phyloP scores from a whole-genome alignment of 53 echinoderm and acorn worm genomes.

The Paracentrotus lividus region DNA sequence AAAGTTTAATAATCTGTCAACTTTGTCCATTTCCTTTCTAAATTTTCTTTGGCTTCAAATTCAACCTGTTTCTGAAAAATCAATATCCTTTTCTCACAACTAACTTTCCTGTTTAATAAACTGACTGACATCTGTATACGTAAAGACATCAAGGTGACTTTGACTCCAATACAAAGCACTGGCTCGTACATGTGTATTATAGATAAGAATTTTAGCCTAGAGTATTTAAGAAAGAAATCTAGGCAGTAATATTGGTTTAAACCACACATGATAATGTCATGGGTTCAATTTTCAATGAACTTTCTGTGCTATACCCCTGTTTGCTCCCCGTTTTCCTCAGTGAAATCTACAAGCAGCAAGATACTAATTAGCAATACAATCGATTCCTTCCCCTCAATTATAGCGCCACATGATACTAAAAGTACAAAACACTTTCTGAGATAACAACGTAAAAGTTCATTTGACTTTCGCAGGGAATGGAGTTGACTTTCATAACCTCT shows the following conservation, averaged over 20 bases:
- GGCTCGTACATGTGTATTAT: neutral
- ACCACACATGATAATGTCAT: neutral
- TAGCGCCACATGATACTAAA: conserved; percentile 9
- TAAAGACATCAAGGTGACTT: neutral
- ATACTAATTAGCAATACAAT: conserved; percentile 50
- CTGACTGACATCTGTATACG: neutral
- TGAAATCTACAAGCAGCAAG: neutral
- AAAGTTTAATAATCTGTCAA: neutral
- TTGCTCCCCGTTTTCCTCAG: neutral
- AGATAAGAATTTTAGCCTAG: neutral
- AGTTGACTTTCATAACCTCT: neutral
- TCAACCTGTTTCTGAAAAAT: neutral
- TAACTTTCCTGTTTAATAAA: neutral
- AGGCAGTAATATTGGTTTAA: neutral
- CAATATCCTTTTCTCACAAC: neutral
- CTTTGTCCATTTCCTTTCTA: neutral
- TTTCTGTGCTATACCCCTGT: neutral
- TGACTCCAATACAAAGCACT: neutral
- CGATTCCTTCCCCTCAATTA: conserved; percentile 45
- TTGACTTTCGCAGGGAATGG: neutral
- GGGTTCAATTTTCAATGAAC: neutral
- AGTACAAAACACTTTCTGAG: conserved; percentile 39
- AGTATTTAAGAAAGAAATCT: neutral
- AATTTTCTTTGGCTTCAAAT: neutral
- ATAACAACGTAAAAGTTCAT: conserved; percentile 37